These are phyloP conservation scores for Trachurus trachurus DNA, from an alignment of 2,797 vertebrate genomes.

Conservation along the genomic window DNA sequence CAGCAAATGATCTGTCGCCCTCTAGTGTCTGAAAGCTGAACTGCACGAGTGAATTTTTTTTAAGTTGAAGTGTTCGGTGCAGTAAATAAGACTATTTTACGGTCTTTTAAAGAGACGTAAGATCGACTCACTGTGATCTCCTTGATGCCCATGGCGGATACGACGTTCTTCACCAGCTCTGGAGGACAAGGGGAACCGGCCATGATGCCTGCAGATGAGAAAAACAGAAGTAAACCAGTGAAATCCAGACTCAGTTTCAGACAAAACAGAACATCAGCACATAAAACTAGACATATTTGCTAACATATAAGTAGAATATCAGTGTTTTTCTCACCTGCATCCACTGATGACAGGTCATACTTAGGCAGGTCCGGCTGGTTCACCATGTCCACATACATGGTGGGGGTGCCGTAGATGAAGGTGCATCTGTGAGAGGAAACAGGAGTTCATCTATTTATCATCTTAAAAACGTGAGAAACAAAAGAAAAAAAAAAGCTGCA, in stretches of 20 bases:
- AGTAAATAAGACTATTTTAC: background rate
- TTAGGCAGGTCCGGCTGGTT: slow-evolving; percentile 85
- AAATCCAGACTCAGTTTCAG: background rate
- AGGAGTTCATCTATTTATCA: background rate
- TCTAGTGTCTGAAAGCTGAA: slow-evolving; percentile 48
- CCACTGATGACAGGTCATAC: slow-evolving; percentile 87
- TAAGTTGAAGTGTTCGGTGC: background rate
- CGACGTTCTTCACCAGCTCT: slow-evolving; percentile 85
- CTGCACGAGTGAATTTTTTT: background rate
- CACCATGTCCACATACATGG: slow-evolving; percentile 94
- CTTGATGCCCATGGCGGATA: slow-evolving; percentile 82
- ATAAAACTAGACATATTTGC: too few species aligned
- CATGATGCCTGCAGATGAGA: slow-evolving; percentile 85
- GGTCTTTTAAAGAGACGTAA: background rate
- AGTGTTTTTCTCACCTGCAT: slow-evolving; percentile 83
- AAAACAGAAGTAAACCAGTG: background rate
- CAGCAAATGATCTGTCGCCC: slow-evolving; percentile 46
- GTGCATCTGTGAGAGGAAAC: slow-evolving; percentile 83
- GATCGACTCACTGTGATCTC: slow-evolving; percentile 87
- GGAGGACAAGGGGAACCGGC: slow-evolving; percentile 90
- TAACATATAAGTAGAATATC: background rate
- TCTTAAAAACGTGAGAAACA: too few species aligned
- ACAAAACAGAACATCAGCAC: too few species aligned
- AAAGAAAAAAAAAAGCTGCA: too few species aligned
- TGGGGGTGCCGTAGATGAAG: slow-evolving; percentile 89